phyloP scores from a whole-genome alignment of 2,888 invertebrate genomes.

The Iselma pallidipennis region DNA sequence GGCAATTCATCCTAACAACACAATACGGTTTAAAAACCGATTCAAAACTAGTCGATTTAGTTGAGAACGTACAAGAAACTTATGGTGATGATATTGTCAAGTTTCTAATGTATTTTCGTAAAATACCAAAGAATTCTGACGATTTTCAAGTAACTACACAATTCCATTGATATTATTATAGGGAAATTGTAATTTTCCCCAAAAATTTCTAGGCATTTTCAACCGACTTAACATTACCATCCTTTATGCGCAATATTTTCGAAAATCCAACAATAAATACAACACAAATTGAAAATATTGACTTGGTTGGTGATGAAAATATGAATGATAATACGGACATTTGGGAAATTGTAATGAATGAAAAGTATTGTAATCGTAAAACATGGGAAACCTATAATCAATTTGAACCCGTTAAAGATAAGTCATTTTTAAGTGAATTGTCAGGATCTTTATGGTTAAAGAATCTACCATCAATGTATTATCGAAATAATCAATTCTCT shows the following conservation, averaged over 20 bases:
- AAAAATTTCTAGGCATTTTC: not conserved
- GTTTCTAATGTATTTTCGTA: slow-evolving; percentile 39
- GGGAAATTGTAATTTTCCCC: not conserved
- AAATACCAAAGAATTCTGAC: slow-evolving; percentile 37
- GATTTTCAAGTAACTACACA: slow-evolving; percentile 12
- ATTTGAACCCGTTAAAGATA: slow-evolving; percentile 46
- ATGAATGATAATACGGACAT: slow-evolving; percentile 27
- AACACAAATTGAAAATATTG: not conserved
- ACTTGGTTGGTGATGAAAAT: too few species aligned
- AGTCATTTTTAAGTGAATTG: slow-evolving; percentile 50
- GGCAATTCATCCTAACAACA: slow-evolving; percentile 46
- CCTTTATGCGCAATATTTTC: not conserved
- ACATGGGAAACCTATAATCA: slow-evolving; percentile 52
- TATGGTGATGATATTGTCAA: slow-evolving; percentile 36
- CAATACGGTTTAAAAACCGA: slow-evolving; percentile 40
- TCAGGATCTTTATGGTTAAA: slow-evolving; percentile 45
- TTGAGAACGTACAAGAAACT: slow-evolving; percentile 31
- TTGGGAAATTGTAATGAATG: slow-evolving; percentile 46
- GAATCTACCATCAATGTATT: slow-evolving; percentile 45
- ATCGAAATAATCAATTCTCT: slow-evolving; percentile 19
- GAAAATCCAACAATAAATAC: not conserved
- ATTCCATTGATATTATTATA: too few species aligned
- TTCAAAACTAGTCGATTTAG: slow-evolving; percentile 40
- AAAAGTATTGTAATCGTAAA: slow-evolving; percentile 37
- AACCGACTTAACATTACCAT: not conserved